These are phyloP conservation scores for Pseudopodoces humilis DNA, from an alignment of 2,113 vertebrate species.

Conservation along the genomic window DNA sequence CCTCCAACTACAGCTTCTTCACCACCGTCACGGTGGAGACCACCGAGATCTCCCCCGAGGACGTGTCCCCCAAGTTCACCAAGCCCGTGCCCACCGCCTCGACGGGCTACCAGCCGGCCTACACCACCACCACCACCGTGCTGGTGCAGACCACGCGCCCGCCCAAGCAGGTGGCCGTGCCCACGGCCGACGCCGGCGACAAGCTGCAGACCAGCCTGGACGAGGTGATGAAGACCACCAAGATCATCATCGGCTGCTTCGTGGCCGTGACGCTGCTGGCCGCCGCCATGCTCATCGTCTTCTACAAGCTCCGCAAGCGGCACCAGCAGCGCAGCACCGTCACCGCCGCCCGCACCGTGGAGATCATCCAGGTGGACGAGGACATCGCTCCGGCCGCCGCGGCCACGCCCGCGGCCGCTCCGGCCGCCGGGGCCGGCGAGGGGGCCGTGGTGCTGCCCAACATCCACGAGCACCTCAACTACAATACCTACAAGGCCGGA, in stretches of 20 bases:
- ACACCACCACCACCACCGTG: constrained; percentile 94
- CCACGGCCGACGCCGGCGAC: constrained; percentile 81
- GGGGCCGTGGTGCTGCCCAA: constrained; percentile 86
- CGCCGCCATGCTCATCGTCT: constrained; percentile 94
- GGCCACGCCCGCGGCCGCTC: constrained; percentile 60
- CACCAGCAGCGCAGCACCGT: constrained; percentile 96
- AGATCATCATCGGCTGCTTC: constrained; percentile 99
- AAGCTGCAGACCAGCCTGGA: constrained; percentile 90
- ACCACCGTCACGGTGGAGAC: constrained; percentile 96
- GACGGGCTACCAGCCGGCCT: constrained; percentile 93
- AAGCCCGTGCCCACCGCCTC: constrained; percentile 89
- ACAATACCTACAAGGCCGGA: constrained; percentile 89
- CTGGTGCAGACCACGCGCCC: constrained; percentile 89
- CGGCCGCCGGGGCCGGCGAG: constrained; percentile 82
- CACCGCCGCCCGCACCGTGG: constrained; percentile 88
- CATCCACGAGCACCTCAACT: constrained; percentile 91
- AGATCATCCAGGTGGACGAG: constrained; percentile 95
- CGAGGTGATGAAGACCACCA: constrained; percentile 98
- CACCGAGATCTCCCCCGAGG: constrained; percentile 87
- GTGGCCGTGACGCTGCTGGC: constrained; percentile 94
- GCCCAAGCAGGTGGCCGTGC: constrained; percentile 84
- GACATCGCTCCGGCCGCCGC: constrained; percentile 77
- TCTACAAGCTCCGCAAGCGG: constrained; percentile 97
- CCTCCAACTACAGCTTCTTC: constrained; percentile 96
- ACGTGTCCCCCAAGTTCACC: constrained; percentile 83